Conservation (phyloP, 2,888 invertebrate genomes). For the Stenoptilia bipunctidactyla region DNA sequence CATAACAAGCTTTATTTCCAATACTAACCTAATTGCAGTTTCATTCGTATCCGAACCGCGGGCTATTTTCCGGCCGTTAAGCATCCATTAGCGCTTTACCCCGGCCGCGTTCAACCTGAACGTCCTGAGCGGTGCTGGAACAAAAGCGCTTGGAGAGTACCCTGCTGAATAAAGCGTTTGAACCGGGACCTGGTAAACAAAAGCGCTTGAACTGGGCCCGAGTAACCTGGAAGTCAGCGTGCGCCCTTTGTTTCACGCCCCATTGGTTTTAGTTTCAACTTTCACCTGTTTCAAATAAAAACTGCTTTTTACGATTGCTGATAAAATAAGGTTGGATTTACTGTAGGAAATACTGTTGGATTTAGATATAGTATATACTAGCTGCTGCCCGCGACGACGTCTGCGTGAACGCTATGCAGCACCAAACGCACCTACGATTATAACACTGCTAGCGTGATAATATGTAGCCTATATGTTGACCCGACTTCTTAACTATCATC, state of each 20-base stretch:
- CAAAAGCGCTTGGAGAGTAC: constrained; percentile 12
- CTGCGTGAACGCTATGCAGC: too few species aligned
- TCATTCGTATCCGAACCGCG: constrained; percentile 14
- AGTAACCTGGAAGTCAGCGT: constrained; percentile 26
- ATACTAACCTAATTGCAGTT: not conserved
- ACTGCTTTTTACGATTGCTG: too few species aligned
- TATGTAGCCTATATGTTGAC: too few species aligned
- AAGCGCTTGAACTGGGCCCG: constrained; percentile 11
- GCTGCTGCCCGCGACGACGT: too few species aligned
- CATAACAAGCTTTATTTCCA: too few species aligned
- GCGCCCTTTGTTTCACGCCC: constrained; percentile 28
- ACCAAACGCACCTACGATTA: too few species aligned
- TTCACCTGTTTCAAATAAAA: too few species aligned
- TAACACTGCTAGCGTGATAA: too few species aligned
- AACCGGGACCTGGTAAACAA: constrained; percentile 13
- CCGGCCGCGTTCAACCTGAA: constrained; percentile 19
- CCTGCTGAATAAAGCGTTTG: constrained; percentile 14
- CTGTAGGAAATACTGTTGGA: too few species aligned
- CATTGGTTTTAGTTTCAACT: constrained; percentile 18
- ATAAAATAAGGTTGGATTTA: too few species aligned
- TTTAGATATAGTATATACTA: too few species aligned
- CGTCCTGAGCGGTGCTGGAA: constrained; percentile 17
- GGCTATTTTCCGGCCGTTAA: constrained; percentile 23
- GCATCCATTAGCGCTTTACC: constrained; percentile 29
- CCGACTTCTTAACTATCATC: too few species aligned